These are phyloP conservation scores for Meliscaeva auricollis DNA, from an alignment of 2,888 invertebrate species.

Conservation along the genomic window DNA sequence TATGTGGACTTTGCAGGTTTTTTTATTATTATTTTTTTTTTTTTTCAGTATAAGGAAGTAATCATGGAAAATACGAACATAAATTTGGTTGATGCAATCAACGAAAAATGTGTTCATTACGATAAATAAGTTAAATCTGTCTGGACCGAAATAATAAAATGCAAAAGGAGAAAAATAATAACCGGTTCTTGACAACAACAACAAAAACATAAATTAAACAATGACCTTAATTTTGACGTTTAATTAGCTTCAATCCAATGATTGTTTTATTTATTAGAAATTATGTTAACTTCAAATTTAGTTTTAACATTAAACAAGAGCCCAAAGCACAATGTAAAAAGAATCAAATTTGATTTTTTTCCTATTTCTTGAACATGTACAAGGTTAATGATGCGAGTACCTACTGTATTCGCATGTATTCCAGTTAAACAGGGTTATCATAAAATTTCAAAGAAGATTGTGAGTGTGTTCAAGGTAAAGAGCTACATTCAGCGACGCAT, in stretches of 20 bases:
- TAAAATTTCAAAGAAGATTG: too few species aligned
- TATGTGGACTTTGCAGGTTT: slow-evolving; percentile 1
- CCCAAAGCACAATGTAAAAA: too few species aligned
- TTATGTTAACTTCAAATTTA: too few species aligned
- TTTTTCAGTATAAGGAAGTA: not conserved
- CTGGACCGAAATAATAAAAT: not conserved
- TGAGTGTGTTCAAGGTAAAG: not conserved
- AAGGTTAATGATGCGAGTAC: not conserved
- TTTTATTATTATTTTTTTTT: not conserved
- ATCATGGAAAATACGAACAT: slow-evolving; percentile 4
- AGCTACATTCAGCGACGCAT: not conserved
- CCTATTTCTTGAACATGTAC: not conserved
- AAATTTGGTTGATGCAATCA: slow-evolving; percentile 17
- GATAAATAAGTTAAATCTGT: not conserved
- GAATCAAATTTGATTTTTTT: too few species aligned
- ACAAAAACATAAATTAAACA: too few species aligned
- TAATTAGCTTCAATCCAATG: not conserved
- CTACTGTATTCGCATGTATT: too few species aligned
- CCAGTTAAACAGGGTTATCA: too few species aligned
- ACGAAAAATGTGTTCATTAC: slow-evolving; percentile 9
- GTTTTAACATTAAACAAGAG: too few species aligned
- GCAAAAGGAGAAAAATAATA: not conserved
- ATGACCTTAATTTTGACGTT: too few species aligned
- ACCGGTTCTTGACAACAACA: too few species aligned
- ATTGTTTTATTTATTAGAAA: too few species aligned